Percentiles rank a stretch among this genome's conserved stretches.
phyloP scores from a whole-genome alignment of 2,888 invertebrate species.

The Elegia similella region DNA sequence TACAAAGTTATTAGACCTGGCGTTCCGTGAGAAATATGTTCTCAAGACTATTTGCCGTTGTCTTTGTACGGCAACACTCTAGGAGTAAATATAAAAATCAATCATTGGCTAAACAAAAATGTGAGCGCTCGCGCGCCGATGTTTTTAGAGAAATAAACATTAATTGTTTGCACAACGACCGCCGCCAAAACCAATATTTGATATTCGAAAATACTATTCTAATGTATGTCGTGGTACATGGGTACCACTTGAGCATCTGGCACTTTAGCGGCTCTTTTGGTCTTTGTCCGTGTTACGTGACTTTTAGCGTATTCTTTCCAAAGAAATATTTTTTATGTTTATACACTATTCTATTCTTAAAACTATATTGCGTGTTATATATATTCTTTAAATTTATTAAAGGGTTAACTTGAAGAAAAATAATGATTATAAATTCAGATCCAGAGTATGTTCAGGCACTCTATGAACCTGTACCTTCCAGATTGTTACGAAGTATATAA shows the following conservation, averaged over 20 bases:
- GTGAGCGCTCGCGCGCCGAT: conserved; percentile 71
- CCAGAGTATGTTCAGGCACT: too few species aligned
- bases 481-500: too few species aligned
- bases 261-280: conserved; percentile 75
- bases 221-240: conserved; percentile 73
- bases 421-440: too few species aligned
- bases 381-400: too few species aligned
- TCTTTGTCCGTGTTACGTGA: conserved; percentile 57
- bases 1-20: conserved; percentile 45
- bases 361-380: not conserved
- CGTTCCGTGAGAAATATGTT: conserved; percentile 62
- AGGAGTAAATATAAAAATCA: conserved; percentile 73
- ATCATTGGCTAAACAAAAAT: conserved; percentile 75
- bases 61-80: conserved; percentile 62
- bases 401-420: too few species aligned
- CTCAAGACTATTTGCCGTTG: conserved; percentile 54
- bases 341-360: conserved; percentile 45
- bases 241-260: conserved; percentile 58
- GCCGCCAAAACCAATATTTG: conserved; percentile 77
- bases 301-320: conserved; percentile 37
- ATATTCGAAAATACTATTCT: conserved; percentile 80
- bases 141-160: conserved; percentile 81
- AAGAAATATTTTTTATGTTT: conserved; percentile 51
- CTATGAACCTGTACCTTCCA: too few species aligned
- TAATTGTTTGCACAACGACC: conserved; percentile 75